Percentiles rank a stretch among this genome's conserved stretches.
Conservation (phyloP, 2,888 invertebrate genomes). For the Aphelenchoides bicaudatus region DNA sequence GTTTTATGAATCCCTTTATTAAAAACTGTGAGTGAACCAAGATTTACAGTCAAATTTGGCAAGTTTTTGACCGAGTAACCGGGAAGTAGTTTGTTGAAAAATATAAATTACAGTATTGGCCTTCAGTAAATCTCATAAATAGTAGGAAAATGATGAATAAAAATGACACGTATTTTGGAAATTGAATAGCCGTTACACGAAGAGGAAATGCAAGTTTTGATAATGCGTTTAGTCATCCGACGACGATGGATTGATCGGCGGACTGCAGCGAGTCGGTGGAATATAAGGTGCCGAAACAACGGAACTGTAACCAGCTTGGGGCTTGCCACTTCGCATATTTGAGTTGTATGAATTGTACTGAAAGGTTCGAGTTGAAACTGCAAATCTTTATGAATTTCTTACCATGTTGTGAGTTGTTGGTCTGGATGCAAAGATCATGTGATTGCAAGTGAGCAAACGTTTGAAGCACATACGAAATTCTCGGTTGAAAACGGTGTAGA, state of each 20-base stretch:
- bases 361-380: constrained; percentile 17
- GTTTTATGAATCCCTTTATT: too few relatives aligned
- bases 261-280: constrained; percentile 4
- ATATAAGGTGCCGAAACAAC: constrained; percentile 33
- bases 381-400: constrained; percentile 18
- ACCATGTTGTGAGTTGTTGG: constrained; percentile 32
- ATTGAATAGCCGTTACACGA: too few relatives aligned
- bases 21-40: too few relatives aligned
- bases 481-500: constrained; percentile 62
- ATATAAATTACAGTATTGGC: too few relatives aligned
- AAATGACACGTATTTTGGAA: too few relatives aligned
- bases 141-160: too few relatives aligned
- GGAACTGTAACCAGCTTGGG: constrained; percentile 27
- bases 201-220: too few relatives aligned
- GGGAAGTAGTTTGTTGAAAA: too few relatives aligned
- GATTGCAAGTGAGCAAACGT: constrained; percentile 57
- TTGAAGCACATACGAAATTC: constrained; percentile 60
- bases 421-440: constrained; percentile 45
- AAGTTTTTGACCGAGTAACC: too few relatives aligned
- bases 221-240: not conserved
- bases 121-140: too few relatives aligned
- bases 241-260: constrained; percentile 8
- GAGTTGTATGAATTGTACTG: constrained; percentile 44
- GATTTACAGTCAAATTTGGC: too few relatives aligned
- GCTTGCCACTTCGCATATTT: constrained; percentile 32